Base-by-base conservation (phyloP, 2,888 invertebrate species). In the Suillia variegata region DNA sequence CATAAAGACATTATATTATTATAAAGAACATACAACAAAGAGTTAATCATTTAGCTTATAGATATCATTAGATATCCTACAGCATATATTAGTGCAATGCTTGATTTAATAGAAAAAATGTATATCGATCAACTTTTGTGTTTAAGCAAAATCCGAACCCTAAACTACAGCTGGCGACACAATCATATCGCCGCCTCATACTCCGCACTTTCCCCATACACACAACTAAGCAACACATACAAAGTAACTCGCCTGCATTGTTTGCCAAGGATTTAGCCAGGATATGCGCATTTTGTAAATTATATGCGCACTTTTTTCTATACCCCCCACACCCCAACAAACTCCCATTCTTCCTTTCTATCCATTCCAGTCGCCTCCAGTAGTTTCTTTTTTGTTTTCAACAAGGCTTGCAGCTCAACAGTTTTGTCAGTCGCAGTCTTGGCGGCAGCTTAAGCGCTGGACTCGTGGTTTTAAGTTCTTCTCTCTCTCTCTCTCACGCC, bases 51-150 rank as follows among this genome's bases (percentile, higher is more conserved):
- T n/a, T n/a, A n/a, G n/a, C n/a, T n/a, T n/a, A n/a, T n/a, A n/a
- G n/a, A n/a, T n/a, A n/a, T n/a, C n/a, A n/a, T n/a, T n/a, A n/a
- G n/a, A n/a, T n/a, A n/a, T n/a, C n/a, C n/a, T n/a, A n/a, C 5
- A 3, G 15, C 13, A 42, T 61, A 53, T 57, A 55, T 63, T 70
- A 70, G 67, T 70, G 69, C 67, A n/a, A n/a, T n/a, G n/a, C n/a
- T n/a, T n/a, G n/a, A n/a, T n/a, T n/a, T n/a, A n/a, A n/a, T n/a
- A n/a, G n/a, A n/a, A n/a, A n/a, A n/a, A n/a, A n/a, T n/a, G n/a
- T n/a, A n/a, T n/a, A n/a, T n/a, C n/a, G n/a, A n/a, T n/a, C n/a
- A n/a, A n/a, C n/a, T n/a, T n/a, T n/a, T n/a, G n/a, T n/a, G n/a
- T n/a, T n/a, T n/a, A n/a, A n/a, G n/a, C n/a, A n/a, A n/a, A n/a